Evolutionary conservation across 1,140 invertebrate genomes (phyloP), one percentile per base, ranked within the genome.

Genomic region (Drosophila pectinifera): DNA sequence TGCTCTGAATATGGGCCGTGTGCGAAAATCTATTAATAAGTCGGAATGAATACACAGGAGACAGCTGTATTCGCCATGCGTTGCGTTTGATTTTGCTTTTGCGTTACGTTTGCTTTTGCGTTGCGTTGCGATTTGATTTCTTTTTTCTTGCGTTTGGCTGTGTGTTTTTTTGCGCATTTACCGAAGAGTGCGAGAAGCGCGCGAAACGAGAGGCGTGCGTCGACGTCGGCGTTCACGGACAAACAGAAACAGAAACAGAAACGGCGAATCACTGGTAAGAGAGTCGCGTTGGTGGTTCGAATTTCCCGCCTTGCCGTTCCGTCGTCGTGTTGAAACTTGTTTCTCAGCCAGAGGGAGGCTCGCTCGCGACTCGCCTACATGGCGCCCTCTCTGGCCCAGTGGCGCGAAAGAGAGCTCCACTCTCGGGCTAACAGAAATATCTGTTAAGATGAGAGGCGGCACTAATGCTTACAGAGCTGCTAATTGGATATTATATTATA

Each of bases 161-260:
- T 36, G 49, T 53, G 49, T 22, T 73, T 72, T 72, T 74, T 73
- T 64, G 69, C 70, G 70, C 69, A 73, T 73, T 73, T 73, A 63
- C 48, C 72, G 61, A 63, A n/a, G 39, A 57, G 10, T 61, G 68
- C 70, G 65, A 69, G 73, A 81, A 82, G 83, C 83, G 79, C 83
- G 84, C 83, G 79, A 83, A 76, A 73, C 75, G 83, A 74, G 56
- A 64, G 58, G 69, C 83, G 79, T 88, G 78, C 82, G 79, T 82
- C 83, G 77, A 72, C 80, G 59, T 85, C 80, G 69, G 69, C 80
- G 80, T 75, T 83, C 76, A 75, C 80, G 80, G 73, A 76, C 57
- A 63, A 53, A 57, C 41, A 57, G 55, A 57, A 56, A 55, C 26
- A 20, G 48, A 13, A 36, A 57, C 16, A 16, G 36, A 24, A 22